Evolutionary conservation across 2,797 vertebrate genomes (phyloP).

Genomic region (Carcharodon carcharias): DNA sequence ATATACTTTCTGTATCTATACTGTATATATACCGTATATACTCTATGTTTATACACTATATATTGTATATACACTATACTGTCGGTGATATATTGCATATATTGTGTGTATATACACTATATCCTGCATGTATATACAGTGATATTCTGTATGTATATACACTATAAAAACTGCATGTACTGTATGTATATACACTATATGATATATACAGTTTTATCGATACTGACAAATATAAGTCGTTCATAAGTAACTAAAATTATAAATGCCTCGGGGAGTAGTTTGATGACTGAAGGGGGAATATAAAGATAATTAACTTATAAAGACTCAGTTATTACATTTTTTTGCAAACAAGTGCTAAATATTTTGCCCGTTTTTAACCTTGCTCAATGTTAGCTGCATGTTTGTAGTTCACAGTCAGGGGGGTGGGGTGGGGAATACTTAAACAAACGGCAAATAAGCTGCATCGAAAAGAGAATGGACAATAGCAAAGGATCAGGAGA

Average conservation of each 20-base stretch:
- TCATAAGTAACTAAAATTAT: background rate
- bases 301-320: background rate
- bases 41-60: background rate
- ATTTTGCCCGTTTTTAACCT: background rate
- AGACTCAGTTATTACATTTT: no score
- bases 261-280: background rate
- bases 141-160: no score
- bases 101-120: no score
- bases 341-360: background rate
- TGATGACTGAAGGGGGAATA: background rate
- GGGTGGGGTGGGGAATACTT: background rate
- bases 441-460: background rate
- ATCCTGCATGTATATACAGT: no score
- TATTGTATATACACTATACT: no score
- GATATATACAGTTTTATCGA: background rate
- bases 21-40: background rate
- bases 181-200: background rate
- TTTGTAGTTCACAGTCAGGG: background rate
- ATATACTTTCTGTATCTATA: background rate
- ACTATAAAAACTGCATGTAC: background rate
- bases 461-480: background rate
- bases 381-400: background rate
- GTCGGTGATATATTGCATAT: no score
- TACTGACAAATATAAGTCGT: background rate
- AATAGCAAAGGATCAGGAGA: background rate